phyloP scores from a whole-genome alignment of 2,888 invertebrate genomes.

The Aromia moschata region DNA sequence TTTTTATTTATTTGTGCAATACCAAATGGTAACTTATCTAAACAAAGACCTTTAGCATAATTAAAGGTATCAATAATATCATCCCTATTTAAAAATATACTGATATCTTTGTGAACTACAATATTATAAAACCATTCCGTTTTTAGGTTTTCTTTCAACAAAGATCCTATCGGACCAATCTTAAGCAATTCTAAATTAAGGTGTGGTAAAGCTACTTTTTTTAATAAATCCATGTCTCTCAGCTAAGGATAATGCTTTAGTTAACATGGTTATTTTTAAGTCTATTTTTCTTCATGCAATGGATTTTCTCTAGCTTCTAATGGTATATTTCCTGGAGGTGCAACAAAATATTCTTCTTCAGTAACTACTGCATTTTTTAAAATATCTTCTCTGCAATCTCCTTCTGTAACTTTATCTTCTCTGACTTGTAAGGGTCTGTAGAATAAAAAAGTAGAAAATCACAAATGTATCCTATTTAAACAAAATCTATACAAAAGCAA shows the following conservation, averaged over 20 bases:
- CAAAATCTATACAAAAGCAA: too few relatives aligned
- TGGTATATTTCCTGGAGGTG: constrained; percentile 87
- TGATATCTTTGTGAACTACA: constrained; percentile 63
- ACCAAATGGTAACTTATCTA: constrained; percentile 62
- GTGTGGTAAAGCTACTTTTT: constrained; percentile 31
- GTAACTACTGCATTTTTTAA: constrained; percentile 76
- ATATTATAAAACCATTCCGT: constrained; percentile 67
- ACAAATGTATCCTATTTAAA: too few relatives aligned
- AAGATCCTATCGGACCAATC: constrained; percentile 64
- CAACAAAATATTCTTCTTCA: constrained; percentile 92
- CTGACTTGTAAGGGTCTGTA: constrained; percentile 73
- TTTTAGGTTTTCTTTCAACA: constrained; percentile 67
- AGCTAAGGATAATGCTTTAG: constrained; percentile 37
- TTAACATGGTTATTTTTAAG: constrained; percentile 25
- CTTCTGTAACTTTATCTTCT: constrained; percentile 75
- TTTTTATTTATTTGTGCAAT: constrained; percentile 57
- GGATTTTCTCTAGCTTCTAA: constrained; percentile 65
- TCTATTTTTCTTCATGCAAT: constrained; percentile 51
- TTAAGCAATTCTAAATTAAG: constrained; percentile 37
- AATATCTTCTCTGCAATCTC: constrained; percentile 74
- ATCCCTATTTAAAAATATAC: constrained; percentile 60
- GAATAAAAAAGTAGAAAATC: neutral
- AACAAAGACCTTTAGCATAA: constrained; percentile 57
- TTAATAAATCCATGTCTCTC: constrained; percentile 44
- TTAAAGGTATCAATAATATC: constrained; percentile 53